These are phyloP conservation scores for Saccopteryx bilineata DNA, from an alignment of 2,113 vertebrate genomes.

Conservation along the genomic window DNA sequence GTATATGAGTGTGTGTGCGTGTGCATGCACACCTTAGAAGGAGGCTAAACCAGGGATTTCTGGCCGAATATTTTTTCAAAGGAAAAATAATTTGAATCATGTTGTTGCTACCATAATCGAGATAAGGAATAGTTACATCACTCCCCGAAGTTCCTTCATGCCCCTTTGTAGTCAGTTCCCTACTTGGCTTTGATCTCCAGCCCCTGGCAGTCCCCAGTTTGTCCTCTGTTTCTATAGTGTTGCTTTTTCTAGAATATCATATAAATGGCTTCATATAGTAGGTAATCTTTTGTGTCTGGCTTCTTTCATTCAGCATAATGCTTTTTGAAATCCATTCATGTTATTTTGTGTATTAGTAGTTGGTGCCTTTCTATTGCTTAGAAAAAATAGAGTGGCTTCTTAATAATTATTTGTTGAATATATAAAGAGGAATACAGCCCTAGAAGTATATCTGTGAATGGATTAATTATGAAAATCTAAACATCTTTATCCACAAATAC, in stretches of 20 bases:
- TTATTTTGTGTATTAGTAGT: background rate
- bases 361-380: slow-evolving; percentile 21
- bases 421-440: slow-evolving; percentile 35
- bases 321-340: slow-evolving; percentile 27
- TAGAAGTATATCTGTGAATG: background rate
- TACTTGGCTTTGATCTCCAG: background rate
- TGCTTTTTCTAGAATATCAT: background rate
- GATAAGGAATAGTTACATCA: background rate
- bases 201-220: background rate
- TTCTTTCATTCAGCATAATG: background rate
- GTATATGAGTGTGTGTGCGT: too few species aligned
- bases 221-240: background rate
- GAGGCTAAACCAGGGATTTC: background rate
- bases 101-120: background rate
- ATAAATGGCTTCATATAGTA: background rate
- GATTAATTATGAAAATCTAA: background rate
- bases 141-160: background rate
- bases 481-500: slow-evolving; percentile 39
- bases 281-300: background rate
- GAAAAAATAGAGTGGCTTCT: slow-evolving; percentile 32
- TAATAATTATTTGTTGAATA: slow-evolving; percentile 46
- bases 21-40: too few species aligned
- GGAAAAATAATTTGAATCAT: slow-evolving; percentile 25
- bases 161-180: background rate
- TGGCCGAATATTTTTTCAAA: background rate